phyloP scores from a whole-genome alignment of 2,888 invertebrate genomes.

The Lypha dubia region DNA sequence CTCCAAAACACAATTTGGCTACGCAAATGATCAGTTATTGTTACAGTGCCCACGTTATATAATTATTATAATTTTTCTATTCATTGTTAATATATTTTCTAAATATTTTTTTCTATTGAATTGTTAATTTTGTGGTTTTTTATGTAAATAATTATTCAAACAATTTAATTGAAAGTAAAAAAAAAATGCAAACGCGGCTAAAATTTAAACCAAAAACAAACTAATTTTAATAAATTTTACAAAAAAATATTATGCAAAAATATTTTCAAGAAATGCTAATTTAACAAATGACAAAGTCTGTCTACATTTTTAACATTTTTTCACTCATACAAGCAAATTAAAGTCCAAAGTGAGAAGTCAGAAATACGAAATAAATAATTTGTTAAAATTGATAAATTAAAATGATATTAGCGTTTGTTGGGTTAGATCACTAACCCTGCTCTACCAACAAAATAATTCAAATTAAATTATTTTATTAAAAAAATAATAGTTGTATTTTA shows the following conservation, averaged over 20 bases:
- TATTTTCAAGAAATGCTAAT: constrained; percentile 14
- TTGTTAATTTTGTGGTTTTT: constrained; percentile 67
- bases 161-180: constrained; percentile 63
- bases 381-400: not conserved
- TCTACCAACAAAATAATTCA: not conserved
- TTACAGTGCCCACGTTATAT: too few relatives aligned
- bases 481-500: not conserved
- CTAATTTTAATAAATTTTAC: not conserved
- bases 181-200: constrained; percentile 20
- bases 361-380: not conserved
- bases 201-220: constrained; percentile 17
- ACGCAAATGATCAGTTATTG: too few relatives aligned
- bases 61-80: not conserved
- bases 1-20: too few relatives aligned
- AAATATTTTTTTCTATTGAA: constrained; percentile 30
- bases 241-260: constrained; percentile 1
- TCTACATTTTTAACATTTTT: constrained; percentile 12
- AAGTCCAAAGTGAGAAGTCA: not conserved
- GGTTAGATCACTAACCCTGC: constrained; percentile 52
- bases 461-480: not conserved
- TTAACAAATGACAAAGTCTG: constrained; percentile 1
- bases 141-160: constrained; percentile 27
- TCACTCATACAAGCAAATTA: not conserved
- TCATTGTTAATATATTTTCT: not conserved
- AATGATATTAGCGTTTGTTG: constrained; percentile 30